phyloP scores from a whole-genome alignment of 1,140 invertebrate genomes.

The Sycobia sp. region DNA sequence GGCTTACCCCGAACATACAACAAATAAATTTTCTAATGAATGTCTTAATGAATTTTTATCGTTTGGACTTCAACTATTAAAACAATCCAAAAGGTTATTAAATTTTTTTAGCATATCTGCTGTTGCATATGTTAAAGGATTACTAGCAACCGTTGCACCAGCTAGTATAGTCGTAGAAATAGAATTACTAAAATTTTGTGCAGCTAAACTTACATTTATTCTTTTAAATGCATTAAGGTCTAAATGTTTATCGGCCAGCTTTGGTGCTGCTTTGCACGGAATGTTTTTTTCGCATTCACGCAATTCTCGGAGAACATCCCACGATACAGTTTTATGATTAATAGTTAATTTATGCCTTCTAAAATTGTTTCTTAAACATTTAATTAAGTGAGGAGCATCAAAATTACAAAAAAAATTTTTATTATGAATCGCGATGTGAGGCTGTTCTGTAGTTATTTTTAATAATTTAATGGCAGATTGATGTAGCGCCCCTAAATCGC shows the following conservation, averaged over 20 bases:
- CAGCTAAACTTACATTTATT: slow-evolving; percentile 34
- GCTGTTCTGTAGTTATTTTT: neutral
- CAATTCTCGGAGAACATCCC: slow-evolving; percentile 2
- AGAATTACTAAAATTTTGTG: slow-evolving; percentile 35
- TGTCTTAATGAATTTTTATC: slow-evolving; percentile 34
- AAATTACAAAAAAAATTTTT: slow-evolving; percentile 25
- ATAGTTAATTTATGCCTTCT: neutral
- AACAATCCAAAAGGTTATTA: slow-evolving; percentile 35
- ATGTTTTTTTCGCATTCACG: neutral
- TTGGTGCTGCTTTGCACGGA: slow-evolving; percentile 14
- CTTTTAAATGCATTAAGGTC: slow-evolving; percentile 21
- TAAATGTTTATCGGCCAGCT: slow-evolving; percentile 32
- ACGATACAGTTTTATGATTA: neutral
- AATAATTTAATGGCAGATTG: neutral
- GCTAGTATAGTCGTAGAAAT: slow-evolving; percentile 31
- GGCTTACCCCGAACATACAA: no score
- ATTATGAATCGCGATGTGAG: neutral
- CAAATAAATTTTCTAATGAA: no score
- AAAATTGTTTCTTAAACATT: slow-evolving; percentile 31
- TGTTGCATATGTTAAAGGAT: slow-evolving; percentile 25
- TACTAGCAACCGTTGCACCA: slow-evolving; percentile 10
- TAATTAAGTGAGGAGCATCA: slow-evolving; percentile 30
- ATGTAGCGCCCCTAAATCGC: neutral
- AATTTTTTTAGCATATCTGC: slow-evolving; percentile 34
- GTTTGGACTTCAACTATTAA: slow-evolving; percentile 24